phyloP scores from a whole-genome alignment of 2,797 vertebrate species.

The Macrochelys suwanniensis region DNA sequence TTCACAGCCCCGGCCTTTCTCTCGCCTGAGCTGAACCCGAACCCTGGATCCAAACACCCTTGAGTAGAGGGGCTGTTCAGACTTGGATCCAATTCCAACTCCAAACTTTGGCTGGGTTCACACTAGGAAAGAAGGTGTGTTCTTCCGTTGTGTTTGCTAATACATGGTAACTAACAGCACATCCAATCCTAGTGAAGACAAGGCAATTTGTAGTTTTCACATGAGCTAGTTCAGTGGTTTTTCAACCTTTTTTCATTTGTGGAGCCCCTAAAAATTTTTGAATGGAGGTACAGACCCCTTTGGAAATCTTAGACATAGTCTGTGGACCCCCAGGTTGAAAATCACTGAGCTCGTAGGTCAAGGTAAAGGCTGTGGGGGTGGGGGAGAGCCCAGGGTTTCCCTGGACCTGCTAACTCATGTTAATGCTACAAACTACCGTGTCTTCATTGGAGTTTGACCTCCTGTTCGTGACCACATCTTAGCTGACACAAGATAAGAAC shows the following conservation, averaged over 20 bases:
- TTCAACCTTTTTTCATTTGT: background rate
- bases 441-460: too few species aligned
- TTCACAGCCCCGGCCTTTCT: background rate
- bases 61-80: background rate
- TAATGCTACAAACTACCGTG: too few species aligned
- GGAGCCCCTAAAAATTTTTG: background rate
- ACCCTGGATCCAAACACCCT: background rate
- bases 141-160: background rate
- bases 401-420: too few species aligned
- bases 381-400: too few species aligned
- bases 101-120: accelerated
- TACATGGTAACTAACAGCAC: background rate
- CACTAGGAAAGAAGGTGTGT: background rate
- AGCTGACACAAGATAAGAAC: too few species aligned
- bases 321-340: too few species aligned
- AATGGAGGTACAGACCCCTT: too few species aligned
- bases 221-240: background rate
- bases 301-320: too few species aligned
- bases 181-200: background rate
- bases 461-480: too few species aligned
- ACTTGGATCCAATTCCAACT: background rate
- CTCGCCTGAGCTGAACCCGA: background rate
- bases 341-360: too few species aligned
- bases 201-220: accelerated
- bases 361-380: too few species aligned